Evolutionary conservation across 2,888 invertebrate species (phyloP).

Genomic region (Coleophora flavipennella): DNA sequence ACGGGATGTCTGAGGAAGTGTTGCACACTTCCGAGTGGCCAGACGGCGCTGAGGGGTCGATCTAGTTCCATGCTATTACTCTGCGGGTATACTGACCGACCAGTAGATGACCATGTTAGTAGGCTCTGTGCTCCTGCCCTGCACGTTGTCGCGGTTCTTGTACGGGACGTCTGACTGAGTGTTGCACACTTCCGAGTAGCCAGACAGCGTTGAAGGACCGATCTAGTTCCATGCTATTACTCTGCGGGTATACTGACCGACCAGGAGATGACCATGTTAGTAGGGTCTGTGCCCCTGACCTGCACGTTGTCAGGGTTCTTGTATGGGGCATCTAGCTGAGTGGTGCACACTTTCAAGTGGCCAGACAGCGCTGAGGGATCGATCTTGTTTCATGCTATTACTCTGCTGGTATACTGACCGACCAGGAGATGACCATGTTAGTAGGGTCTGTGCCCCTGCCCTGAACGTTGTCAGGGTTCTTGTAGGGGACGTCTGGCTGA

Average conservation of each 20-base stretch:
- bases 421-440: slow-evolving; percentile 96
- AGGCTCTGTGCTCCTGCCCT: slow-evolving; percentile 89
- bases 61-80: too few species aligned
- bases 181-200: slow-evolving; percentile 86
- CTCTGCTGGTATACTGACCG: too few species aligned
- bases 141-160: slow-evolving; percentile 94
- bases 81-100: slow-evolving; percentile 90
- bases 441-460: slow-evolving; percentile 90
- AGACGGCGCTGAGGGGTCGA: too few species aligned
- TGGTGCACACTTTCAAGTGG: too few species aligned
- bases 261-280: too few species aligned
- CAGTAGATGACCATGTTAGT: slow-evolving; percentile 94
- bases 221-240: slow-evolving; percentile 95
- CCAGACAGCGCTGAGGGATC: too few species aligned
- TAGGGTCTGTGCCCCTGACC: too few species aligned
- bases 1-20: too few species aligned
- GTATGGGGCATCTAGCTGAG: too few species aligned
- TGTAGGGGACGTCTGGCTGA: slow-evolving; percentile 88
- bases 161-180: slow-evolving; percentile 91
- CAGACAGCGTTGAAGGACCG: slow-evolving; percentile 89
- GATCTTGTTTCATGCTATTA: too few species aligned
- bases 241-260: slow-evolving; percentile 17
- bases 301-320: too few species aligned
- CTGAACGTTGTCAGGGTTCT: slow-evolving; percentile 94
- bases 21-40: too few species aligned